phyloP scores from a whole-genome alignment of 2,113 vertebrate genomes.

The Hippocampus mohnikei region DNA sequence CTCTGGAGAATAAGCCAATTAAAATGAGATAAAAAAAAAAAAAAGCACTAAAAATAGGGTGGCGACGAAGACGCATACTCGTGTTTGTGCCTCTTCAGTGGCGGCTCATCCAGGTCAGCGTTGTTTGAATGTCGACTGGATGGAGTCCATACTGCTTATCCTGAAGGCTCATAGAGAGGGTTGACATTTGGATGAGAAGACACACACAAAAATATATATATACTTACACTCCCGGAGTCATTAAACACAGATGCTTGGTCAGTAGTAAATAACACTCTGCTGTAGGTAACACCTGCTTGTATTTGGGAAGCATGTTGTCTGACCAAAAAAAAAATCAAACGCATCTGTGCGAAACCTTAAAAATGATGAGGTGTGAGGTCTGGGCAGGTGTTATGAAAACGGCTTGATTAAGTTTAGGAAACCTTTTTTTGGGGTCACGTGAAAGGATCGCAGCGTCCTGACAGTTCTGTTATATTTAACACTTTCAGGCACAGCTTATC shows the following conservation, averaged over 20 bases:
- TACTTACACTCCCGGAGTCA: background rate
- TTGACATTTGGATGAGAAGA: background rate
- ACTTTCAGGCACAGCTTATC: too few relatives aligned
- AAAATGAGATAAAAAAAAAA: conserved; percentile 39
- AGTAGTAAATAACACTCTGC: background rate
- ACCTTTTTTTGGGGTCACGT: background rate
- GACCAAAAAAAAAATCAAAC: background rate
- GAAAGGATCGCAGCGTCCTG: background rate
- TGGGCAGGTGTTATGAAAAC: background rate
- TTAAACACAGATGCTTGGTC: background rate
- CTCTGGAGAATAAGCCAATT: conserved; percentile 55
- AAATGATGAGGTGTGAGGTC: background rate
- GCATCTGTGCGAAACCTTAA: background rate
- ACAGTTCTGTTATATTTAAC: background rate
- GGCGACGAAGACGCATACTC: conserved; percentile 21
- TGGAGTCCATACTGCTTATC: too few relatives aligned
- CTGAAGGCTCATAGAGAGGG: background rate
- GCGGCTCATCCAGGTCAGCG: background rate
- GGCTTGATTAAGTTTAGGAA: background rate
- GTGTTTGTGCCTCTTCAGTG: conserved; percentile 30
- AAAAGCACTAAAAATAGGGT: conserved; percentile 49
- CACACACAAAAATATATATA: background rate
- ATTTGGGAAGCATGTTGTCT: background rate
- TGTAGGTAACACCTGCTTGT: background rate
- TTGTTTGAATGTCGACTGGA: background rate